These are phyloP conservation scores for Tichodroma muraria DNA, from an alignment of 2,113 vertebrate genomes.

Conservation along the genomic window DNA sequence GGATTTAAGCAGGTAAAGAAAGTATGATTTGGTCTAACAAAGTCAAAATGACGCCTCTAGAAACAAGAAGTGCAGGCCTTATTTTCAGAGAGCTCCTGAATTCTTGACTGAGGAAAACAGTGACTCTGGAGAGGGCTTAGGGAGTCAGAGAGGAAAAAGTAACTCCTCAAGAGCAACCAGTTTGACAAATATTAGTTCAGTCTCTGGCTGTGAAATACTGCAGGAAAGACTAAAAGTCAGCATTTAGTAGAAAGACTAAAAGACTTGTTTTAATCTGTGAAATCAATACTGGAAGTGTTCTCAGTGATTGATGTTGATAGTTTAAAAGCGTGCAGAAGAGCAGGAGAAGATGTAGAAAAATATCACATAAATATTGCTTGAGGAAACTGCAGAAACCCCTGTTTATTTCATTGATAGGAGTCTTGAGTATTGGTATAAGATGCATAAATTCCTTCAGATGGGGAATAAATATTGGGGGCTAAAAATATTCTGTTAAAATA, in stretches of 20 bases:
- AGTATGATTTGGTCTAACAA: neutral
- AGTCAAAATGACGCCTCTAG: neutral
- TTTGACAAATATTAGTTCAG: neutral
- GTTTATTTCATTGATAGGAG: neutral
- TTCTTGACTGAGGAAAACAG: neutral
- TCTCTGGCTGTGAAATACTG: neutral
- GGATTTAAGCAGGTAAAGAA: neutral
- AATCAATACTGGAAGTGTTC: neutral
- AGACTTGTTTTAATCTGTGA: neutral
- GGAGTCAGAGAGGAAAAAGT: neutral
- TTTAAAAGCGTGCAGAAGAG: neutral
- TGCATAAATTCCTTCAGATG: neutral
- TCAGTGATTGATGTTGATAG: neutral
- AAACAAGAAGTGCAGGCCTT: neutral
- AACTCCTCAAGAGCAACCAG: neutral
- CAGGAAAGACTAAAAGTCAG: neutral
- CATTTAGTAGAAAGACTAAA: neutral
- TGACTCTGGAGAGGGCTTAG: neutral
- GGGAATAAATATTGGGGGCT: neutral
- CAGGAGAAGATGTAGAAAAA: neutral
- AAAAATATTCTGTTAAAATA: neutral
- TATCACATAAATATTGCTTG: neutral
- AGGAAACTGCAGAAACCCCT: neutral
- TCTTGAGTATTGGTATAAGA: neutral
- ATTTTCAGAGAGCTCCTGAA: neutral